Evolutionary conservation across 2,888 invertebrate genomes (phyloP).

Genomic region (Timema cristinae): DNA sequence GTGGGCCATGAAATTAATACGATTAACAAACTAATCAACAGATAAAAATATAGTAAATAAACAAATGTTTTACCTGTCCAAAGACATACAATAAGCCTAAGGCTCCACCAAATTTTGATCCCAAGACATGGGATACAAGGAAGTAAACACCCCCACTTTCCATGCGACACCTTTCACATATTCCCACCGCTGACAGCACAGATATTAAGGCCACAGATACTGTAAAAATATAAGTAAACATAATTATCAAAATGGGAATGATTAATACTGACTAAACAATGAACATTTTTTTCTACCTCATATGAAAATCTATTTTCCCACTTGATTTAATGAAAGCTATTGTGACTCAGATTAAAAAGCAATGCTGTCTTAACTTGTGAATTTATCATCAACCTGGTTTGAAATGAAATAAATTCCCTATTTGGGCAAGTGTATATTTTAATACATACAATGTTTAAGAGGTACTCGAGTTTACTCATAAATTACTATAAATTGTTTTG

Average conservation of each 20-base stretch:
- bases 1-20: not conserved
- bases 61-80: constrained; percentile 68
- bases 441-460: too few species aligned
- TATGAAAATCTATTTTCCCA: too few species aligned
- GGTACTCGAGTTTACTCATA: too few species aligned
- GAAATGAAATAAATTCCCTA: too few species aligned
- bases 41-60: constrained; percentile 21
- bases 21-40: not conserved
- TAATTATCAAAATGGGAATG: constrained; percentile 16
- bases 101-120: constrained; percentile 89
- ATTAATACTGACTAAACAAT: constrained; percentile 14
- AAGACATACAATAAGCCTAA: constrained; percentile 93
- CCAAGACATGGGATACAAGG: constrained; percentile 88
- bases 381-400: too few species aligned
- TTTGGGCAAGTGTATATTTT: too few species aligned
- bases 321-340: too few species aligned
- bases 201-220: constrained; percentile 88
- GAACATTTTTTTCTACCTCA: not conserved
- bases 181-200: constrained; percentile 92
- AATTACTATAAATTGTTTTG: too few species aligned
- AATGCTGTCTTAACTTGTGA: not conserved
- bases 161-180: constrained; percentile 90
- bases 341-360: too few species aligned
- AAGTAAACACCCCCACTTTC: constrained; percentile 98
- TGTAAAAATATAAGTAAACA: constrained; percentile 39